Evolutionary conservation across 2,888 invertebrate species (phyloP).

Genomic region (Megamerina dolium): DNA sequence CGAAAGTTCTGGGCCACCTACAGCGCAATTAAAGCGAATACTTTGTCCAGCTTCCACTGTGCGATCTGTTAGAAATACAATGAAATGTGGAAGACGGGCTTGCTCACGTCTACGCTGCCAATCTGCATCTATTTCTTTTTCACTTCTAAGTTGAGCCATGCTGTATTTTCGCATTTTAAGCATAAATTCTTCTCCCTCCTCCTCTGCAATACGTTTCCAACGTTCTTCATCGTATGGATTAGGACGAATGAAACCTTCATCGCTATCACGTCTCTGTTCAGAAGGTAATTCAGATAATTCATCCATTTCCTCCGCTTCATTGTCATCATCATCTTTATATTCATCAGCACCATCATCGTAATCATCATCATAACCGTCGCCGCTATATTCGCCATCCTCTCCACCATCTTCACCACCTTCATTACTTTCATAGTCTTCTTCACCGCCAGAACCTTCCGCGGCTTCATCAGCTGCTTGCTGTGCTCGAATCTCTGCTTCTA

Average conservation of each 20-base stretch:
- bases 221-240: slow-evolving; percentile 42
- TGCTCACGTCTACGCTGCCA: slow-evolving; percentile 48
- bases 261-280: slow-evolving; percentile 39
- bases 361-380: slow-evolving; percentile 23
- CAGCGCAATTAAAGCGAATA: slow-evolving; percentile 72
- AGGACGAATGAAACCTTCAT: slow-evolving; percentile 42
- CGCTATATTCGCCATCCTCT: slow-evolving; percentile 20
- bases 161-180: slow-evolving; percentile 45
- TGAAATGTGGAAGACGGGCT: slow-evolving; percentile 41
- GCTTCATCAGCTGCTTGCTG: slow-evolving; percentile 39
- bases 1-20: slow-evolving; percentile 65
- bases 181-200: slow-evolving; percentile 46
- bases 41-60: slow-evolving; percentile 68
- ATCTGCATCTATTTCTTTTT: slow-evolving; percentile 46
- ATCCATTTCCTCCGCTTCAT: slow-evolving; percentile 30
- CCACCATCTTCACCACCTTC: slow-evolving; percentile 28
- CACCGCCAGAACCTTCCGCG: slow-evolving; percentile 28
- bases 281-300: slow-evolving; percentile 26
- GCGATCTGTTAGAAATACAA: slow-evolving; percentile 63
- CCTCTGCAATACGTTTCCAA: slow-evolving; percentile 45
- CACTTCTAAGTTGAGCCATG: slow-evolving; percentile 36
- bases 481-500: slow-evolving; percentile 40
- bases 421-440: slow-evolving; percentile 32
- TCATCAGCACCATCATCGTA: slow-evolving; percentile 24
- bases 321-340: slow-evolving; percentile 21